Evolutionary conservation across 2,888 invertebrate species (phyloP).

Genomic region (Rhimphoctona megacephalus): DNA sequence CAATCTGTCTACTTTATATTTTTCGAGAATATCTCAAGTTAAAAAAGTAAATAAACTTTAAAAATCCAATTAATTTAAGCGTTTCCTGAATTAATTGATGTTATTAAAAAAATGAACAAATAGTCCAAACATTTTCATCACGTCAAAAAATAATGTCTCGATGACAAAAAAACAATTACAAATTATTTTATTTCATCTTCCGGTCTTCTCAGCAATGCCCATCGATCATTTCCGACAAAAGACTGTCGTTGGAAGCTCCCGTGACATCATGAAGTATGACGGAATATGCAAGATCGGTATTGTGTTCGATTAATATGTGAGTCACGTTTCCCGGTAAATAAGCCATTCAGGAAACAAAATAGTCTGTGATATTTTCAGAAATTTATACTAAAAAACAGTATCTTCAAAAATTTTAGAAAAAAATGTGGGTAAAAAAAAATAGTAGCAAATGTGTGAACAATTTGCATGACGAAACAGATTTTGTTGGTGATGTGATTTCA

Average conservation of each 20-base stretch:
- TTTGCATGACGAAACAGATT: not conserved
- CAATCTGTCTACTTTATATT: not conserved
- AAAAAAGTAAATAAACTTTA: not conserved
- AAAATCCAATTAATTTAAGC: not conserved
- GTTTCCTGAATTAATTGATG: not conserved
- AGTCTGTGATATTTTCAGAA: not conserved
- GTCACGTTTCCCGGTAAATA: conserved; percentile 28
- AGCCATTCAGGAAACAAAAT: not conserved
- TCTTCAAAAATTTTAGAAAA: not conserved
- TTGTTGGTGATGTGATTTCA: conserved; percentile 1
- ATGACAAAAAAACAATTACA: not conserved
- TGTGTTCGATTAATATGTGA: conserved; percentile 44
- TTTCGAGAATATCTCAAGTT: not conserved
- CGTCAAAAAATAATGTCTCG: not conserved
- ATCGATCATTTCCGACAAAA: conserved; percentile 36
- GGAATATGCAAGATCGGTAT: conserved; percentile 40
- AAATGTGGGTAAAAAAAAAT: not conserved
- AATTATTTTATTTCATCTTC: conserved; percentile 13
- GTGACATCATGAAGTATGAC: conserved; percentile 62
- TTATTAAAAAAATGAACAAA: not conserved
- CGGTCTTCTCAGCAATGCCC: not conserved
- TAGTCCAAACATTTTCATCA: not conserved
- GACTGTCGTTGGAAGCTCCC: not conserved
- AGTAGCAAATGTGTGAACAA: not conserved
- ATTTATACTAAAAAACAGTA: not conserved